phyloP scores from a whole-genome alignment of 2,888 invertebrate genomes.

The Amaurobius ferox region DNA sequence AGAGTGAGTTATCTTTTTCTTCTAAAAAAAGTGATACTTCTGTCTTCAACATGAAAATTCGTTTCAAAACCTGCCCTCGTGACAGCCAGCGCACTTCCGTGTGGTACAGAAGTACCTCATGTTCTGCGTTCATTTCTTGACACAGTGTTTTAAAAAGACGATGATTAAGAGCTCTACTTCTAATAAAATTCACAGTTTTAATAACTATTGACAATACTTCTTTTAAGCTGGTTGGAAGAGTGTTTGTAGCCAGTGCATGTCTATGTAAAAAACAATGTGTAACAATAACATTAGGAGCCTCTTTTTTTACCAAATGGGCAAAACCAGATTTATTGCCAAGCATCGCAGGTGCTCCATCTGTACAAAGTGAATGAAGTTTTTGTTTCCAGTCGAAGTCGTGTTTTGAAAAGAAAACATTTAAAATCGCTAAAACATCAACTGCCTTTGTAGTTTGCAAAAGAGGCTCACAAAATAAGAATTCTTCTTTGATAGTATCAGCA shows the following conservation, averaged over 20 bases:
- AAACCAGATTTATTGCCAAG: no score
- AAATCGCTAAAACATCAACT: constrained; percentile 37
- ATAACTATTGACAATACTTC: constrained; percentile 54
- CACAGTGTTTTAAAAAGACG: constrained; percentile 44
- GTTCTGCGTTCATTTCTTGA: constrained; percentile 33
- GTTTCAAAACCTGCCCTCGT: constrained; percentile 50
- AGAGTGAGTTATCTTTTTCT: constrained; percentile 23
- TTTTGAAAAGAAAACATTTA: no score
- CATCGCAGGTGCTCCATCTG: no score
- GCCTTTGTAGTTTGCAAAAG: constrained; percentile 41
- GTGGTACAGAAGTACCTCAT: constrained; percentile 55
- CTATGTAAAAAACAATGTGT: constrained; percentile 34
- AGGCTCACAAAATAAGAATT: constrained; percentile 43
- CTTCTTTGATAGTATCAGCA: constrained; percentile 53
- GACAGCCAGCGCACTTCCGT: constrained; percentile 46
- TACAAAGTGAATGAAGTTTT: no score
- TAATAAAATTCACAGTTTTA: constrained; percentile 51
- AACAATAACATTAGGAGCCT: constrained; percentile 26
- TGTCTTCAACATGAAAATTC: constrained; percentile 48
- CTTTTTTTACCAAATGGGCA: no score
- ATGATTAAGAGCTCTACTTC: constrained; percentile 60
- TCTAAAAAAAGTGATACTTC: constrained; percentile 32
- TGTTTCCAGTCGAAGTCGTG: no score
- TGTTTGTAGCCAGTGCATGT: constrained; percentile 50
- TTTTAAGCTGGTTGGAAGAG: constrained; percentile 57